Evolutionary conservation across 2,797 vertebrate species (phyloP), one percentile per base, ranked within the genome.

Genomic region (Amniataba percoides): DNA sequence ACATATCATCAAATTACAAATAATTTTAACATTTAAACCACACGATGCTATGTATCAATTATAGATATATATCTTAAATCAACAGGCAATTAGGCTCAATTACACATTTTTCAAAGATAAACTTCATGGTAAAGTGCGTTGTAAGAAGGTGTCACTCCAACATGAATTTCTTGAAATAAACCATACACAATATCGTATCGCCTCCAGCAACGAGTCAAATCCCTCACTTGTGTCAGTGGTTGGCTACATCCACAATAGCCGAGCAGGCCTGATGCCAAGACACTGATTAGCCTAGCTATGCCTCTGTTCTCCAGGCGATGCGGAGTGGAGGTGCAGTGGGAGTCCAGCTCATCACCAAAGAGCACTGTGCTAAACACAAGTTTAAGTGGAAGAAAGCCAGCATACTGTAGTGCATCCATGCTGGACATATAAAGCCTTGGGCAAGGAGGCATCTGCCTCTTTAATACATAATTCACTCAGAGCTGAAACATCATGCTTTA

Each of bases 321-420:
- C 25, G 58, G 83, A 89, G 85, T 77, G 74, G 83, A 91, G 90
- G 92, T 91, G 89, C 83, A 83, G 78, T 83, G 92, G 90, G 92
- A 92, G 86, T 80, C 82, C 79, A 75, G 82, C 88, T 93, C 92
- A 91, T 90, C 91, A 92, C 91, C 89, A 91, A 89, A 91, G 90
- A 92, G 87, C 85, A 88, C 82, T 68, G 87, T 77, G 83, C 88
- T 92, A 87, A 94, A 91, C 92, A 92, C 88, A 92, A 93, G 89
- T 94, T 91, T 92, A 94, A 92, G 89, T 94, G 92, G 91, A 93
- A 92, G 87, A 90, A 92, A 93, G 93, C 89, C 89, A 92, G 86
- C 83, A 93, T 83, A 91, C 84, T 91, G 89, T 86, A 87, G 88
- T 59, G 81, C 84, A 90, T 85, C 91, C 90, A 88, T 92, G 90